These are phyloP conservation scores for Ceratina australensis DNA, from an alignment of 1,140 invertebrate genomes.

Conservation along the genomic window DNA sequence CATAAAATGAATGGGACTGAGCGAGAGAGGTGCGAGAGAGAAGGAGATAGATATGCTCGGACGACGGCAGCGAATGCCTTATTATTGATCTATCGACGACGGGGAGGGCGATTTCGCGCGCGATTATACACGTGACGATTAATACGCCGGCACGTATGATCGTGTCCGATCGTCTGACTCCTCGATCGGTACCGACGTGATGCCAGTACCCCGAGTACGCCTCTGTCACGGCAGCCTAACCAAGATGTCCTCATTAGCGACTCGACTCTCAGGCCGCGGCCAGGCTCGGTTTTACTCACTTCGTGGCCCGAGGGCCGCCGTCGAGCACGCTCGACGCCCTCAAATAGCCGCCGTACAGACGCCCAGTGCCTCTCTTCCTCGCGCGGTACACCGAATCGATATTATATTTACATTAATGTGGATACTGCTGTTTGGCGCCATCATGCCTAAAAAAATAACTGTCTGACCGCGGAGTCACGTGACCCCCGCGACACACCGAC, in stretches of 20 bases:
- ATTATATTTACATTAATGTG: conserved; percentile 78
- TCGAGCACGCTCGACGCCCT: conserved; percentile 55
- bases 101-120: conserved; percentile 72
- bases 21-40: conserved; percentile 24
- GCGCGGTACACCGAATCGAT: conserved; percentile 68
- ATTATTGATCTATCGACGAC: conserved; percentile 80
- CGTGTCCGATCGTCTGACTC: conserved; percentile 44
- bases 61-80: conserved; percentile 75
- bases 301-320: conserved; percentile 52
- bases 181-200: conserved; percentile 47
- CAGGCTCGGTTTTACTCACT: conserved; percentile 70
- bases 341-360: conserved; percentile 53
- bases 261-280: conserved; percentile 72
- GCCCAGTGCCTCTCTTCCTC: conserved; percentile 58
- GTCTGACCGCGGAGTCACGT: conserved; percentile 80
- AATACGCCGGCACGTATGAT: conserved; percentile 45
- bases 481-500: conserved; percentile 71
- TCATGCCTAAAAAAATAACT: conserved; percentile 82
- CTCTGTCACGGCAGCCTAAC: conserved; percentile 77
- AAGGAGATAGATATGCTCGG: conserved; percentile 48
- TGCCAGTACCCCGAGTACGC: conserved; percentile 57
- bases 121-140: conserved; percentile 68
- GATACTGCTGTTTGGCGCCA: conserved; percentile 82
- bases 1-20: conserved; percentile 51
- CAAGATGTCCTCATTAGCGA: conserved; percentile 82